A percentile compares a stretch with the other conserved stretches of the same genome.
phyloP scores from a whole-genome alignment of 2,888 invertebrate species.

The Ptychoptera albimana region DNA sequence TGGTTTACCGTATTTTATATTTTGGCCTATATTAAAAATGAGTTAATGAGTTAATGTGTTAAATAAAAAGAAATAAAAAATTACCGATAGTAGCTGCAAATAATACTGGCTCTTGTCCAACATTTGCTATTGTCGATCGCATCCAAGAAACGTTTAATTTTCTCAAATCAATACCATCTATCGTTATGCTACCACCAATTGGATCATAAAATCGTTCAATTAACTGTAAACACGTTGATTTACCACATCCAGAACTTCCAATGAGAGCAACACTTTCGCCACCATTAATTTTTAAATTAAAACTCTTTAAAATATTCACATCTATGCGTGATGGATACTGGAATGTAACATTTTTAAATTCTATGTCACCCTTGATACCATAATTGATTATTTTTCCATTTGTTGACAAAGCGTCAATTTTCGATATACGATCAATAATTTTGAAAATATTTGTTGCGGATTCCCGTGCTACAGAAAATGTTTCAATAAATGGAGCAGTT shows the following conservation, averaged over 20 bases:
- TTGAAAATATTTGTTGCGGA: slow-evolving; percentile 58
- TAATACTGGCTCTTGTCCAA: slow-evolving; percentile 77
- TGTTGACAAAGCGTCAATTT: slow-evolving; percentile 52
- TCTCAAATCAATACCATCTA: slow-evolving; percentile 47
- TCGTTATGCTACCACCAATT: slow-evolving; percentile 33
- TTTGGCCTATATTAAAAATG: slow-evolving; percentile 26
- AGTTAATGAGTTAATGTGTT: neutral
- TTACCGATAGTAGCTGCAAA: slow-evolving; percentile 57
- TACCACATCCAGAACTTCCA: slow-evolving; percentile 64
- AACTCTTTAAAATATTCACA: slow-evolving; percentile 50
- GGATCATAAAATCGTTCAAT: slow-evolving; percentile 64
- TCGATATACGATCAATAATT: slow-evolving; percentile 57
- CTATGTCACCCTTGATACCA: slow-evolving; percentile 46
- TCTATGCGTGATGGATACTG: slow-evolving; percentile 63
- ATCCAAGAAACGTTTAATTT: slow-evolving; percentile 59
- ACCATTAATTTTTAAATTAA: slow-evolving; percentile 43
- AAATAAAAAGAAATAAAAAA: neutral
- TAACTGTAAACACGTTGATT: slow-evolving; percentile 65
- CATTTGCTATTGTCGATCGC: slow-evolving; percentile 64
- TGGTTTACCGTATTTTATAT: slow-evolving; percentile 57
- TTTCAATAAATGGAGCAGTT: slow-evolving; percentile 58
- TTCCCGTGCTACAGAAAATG: slow-evolving; percentile 53
- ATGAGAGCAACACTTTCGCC: slow-evolving; percentile 60
- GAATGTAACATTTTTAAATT: slow-evolving; percentile 54
- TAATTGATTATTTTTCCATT: slow-evolving; percentile 44